Base-by-base conservation (phyloP, 1,140 invertebrate species). In the Sycophaga agraensis region DNA sequence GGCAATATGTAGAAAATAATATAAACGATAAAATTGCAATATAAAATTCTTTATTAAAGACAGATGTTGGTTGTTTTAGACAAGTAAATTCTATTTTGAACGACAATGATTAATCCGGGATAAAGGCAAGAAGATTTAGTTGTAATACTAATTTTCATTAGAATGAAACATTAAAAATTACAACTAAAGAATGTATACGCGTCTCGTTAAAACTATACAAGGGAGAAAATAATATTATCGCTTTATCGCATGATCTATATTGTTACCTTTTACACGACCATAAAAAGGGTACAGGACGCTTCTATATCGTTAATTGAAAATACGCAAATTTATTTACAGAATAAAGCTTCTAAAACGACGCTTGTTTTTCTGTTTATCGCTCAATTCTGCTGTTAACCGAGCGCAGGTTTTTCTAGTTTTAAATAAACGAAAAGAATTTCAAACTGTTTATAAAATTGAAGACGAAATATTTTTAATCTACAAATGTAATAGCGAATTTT, bases 281-380 rank as follows among this genome's bases (percentile, higher is more conserved):
- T 24, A 55, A 54, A 48, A 50, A 50, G 40, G n/a, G n/a, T n/a
- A n/a, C n/a, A n/a, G n/a, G 9, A 48, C 17, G 12, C 40, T 45
- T 3, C 14, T 50, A 16, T 54, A 40, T 39, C 40, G 5, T 43
- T 59, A 22, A 59, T 40, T 59, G 34, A 48, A 59, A 14, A 59
- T 51, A 53, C 31, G 31, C 46, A 24, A 48, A 56, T 62, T 62
- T 50, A 6, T 49, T 35, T 22, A 62, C 51, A 62, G 59, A 62
- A 62, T 12, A 56, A 62, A 62, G 59, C 59, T 62, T 62, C 59
- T 62, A 62, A 62, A 62, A 62, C 59, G 59, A 62, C 45, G 53
- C 59, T 62, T 56, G 28, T 56, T 56, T n/a, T 62, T 56, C 59
- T 62, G 59, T 21, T 49, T 49, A 56, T 31, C 14, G 53, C 59